Evolutionary conservation across 2,888 invertebrate genomes (phyloP), one percentile per base, ranked within the genome.

Genomic region (Horisme vitalbata): DNA sequence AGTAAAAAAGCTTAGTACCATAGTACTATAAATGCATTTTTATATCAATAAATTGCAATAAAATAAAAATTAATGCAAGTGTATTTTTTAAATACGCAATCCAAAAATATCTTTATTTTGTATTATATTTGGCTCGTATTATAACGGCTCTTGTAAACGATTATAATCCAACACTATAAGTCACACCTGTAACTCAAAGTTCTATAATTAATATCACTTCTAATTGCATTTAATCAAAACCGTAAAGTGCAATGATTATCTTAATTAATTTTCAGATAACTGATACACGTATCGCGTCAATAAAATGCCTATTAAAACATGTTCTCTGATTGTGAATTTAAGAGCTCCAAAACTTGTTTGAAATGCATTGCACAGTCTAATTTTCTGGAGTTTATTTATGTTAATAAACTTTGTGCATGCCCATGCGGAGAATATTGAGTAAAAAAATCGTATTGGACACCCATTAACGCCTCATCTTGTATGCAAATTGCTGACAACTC

Each of bases 381-480:
- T 52, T 67, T 56, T 67, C 68, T 68, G 63, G 56, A 53, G 63
- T 55, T 72, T 82, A 83, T 83, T 82, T 85, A 83, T 80, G 82
- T 65, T 80, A 80, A 81, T 81, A 68, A 64, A 58, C 65, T 69
- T 71, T 75, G 75, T 66, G 66, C 75, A 75, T 68, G 72, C 55
- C 65, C 69, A 68, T 63, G 68, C 65, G 68, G 63, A 71, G 73
- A 78, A 74, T 78, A 79, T 79, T 79, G 72, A 73, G 75, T 73
- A 74, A 76, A 77, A 67, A 77, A 78, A 71, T 68, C 65, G 70
- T 79, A 77, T 78, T 73, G 78, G 72, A 77, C 76, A 73, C 62
- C 76, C 79, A 86, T 86, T 86, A 85, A 74, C 83, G 72, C 79
- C 75, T 83, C 82, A 84, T 83, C 81, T 75, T 70, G 61, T 80